These are phyloP conservation scores for Volucella bombylans DNA, from an alignment of 2,888 invertebrate genomes.

Conservation along the genomic window DNA sequence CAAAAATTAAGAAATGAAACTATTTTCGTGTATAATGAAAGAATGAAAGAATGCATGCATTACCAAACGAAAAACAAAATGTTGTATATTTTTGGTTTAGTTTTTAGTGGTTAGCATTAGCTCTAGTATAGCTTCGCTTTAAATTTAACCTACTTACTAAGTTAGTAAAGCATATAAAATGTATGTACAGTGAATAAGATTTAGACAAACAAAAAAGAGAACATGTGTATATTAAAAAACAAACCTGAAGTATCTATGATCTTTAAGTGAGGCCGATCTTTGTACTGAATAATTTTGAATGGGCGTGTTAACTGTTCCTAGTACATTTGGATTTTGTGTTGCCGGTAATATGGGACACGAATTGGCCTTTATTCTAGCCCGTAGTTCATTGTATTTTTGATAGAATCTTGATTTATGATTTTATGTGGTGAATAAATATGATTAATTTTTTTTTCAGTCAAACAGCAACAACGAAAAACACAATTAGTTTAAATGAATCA, in stretches of 20 bases:
- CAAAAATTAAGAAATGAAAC: conserved; percentile 15
- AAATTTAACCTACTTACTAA: neutral
- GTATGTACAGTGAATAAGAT: conserved; percentile 51
- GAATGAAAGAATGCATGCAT: conserved; percentile 53
- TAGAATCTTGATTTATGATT: conserved; percentile 87
- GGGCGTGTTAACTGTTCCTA: conserved; percentile 80
- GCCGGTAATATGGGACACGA: conserved; percentile 90
- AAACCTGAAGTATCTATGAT: conserved; percentile 83
- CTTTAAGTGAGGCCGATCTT: conserved; percentile 86
- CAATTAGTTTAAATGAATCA: conserved; percentile 57
- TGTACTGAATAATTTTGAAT: conserved; percentile 84
- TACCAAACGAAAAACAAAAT: conserved; percentile 9
- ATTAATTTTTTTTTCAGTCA: conserved; percentile 55
- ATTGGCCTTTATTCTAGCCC: conserved; percentile 93
- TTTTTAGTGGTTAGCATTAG: conserved; percentile 51
- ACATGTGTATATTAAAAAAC: conserved; percentile 75
- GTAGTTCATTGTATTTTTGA: conserved; percentile 93
- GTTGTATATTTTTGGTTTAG: conserved; percentile 22
- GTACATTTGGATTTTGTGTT: conserved; percentile 82
- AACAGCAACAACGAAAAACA: conserved; percentile 71
- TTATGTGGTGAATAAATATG: conserved; percentile 63
- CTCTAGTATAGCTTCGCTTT: conserved; percentile 14
- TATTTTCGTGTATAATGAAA: conserved; percentile 26
- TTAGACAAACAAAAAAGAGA: conserved; percentile 46
- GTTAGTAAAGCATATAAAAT: conserved; percentile 58